These are phyloP conservation scores for Cheilosia pagana DNA, from an alignment of 2,888 invertebrate genomes.

Conservation along the genomic window DNA sequence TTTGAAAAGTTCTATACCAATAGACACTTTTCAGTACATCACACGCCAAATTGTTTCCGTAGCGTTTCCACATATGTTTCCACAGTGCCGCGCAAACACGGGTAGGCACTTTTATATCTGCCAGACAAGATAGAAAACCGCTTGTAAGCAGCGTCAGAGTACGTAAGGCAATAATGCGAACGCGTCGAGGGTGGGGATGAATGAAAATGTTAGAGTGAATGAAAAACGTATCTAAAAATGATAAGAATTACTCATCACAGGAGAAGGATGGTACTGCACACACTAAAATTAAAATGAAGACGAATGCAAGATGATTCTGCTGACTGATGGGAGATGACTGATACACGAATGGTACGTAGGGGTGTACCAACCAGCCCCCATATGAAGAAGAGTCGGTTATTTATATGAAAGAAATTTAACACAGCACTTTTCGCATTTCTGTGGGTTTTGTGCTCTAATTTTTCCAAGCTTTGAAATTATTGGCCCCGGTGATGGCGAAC, in stretches of 20 bases:
- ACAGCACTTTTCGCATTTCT: neutral
- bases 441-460: neutral
- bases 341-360: neutral
- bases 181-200: slow-evolving; percentile 24
- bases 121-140: slow-evolving; percentile 15
- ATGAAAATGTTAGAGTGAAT: slow-evolving; percentile 38
- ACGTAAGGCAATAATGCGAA: slow-evolving; percentile 16
- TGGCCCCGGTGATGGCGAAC: neutral
- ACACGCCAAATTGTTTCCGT: slow-evolving; percentile 26
- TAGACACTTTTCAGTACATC: slow-evolving; percentile 18
- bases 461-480: neutral
- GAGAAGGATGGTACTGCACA: neutral
- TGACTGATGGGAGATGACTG: slow-evolving; percentile 31
- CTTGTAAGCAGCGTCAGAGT: slow-evolving; percentile 17
- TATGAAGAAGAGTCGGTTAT: neutral
- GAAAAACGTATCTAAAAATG: slow-evolving; percentile 44
- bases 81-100: slow-evolving; percentile 17
- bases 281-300: neutral
- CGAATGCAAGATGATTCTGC: slow-evolving; percentile 10
- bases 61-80: slow-evolving; percentile 24
- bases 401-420: neutral
- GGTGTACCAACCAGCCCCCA: neutral
- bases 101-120: slow-evolving; percentile 32
- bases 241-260: slow-evolving; percentile 42
- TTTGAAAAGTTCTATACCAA: slow-evolving; percentile 50